Base-by-base conservation (phyloP, 2,888 invertebrate species). In the Notodonta ziczac region DNA sequence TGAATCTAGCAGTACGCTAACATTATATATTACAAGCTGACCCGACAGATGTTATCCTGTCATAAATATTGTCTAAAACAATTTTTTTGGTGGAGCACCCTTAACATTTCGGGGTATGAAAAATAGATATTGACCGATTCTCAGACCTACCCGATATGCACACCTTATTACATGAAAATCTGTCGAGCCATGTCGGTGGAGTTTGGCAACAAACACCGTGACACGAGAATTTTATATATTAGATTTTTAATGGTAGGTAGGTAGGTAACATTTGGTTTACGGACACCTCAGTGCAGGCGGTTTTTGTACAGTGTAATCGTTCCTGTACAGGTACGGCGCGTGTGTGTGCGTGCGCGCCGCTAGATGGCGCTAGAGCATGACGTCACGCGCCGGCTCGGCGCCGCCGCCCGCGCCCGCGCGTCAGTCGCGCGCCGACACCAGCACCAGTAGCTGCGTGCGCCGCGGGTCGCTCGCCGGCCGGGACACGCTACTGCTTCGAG, bases 401-500 rank as follows among this genome's bases (percentile, higher is more conserved):
- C 60, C 80, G 74, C 14, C 81, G 81, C 74, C 80, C 85, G 65
- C 46, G 73, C 61, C 72, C 62, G 82, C 80, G 67, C 82, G 93
- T 92, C 92, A 92, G 87, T 90, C 91, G 16, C 85, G 86, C 24
- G 88, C 61, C 1, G 91, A 78, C 50, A 85, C 85, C 56, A 91
- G 72, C 10, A 92, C 88, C 0, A 91, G 75, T 4, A 92, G 81
- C 60, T 91, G 93, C 1, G 91, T 86, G 69, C 90, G 89, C 0
- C 89, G 89, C 6, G 82, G 67, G 0, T 89, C 88, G 0, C 61
- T 62, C 8, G 79, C 74, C 0, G 74, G 52, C 0, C 90, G 84
- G 2, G 90, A 82, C 9, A 85, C 78, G 66, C 90, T 91, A 70
- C 75, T 84, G 67, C 89, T 91, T 12, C 90, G 85, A 0, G 90